Percentiles rank a stretch among this genome's conserved stretches.
phyloP scores from a whole-genome alignment of 1,140 invertebrate species.

The Heliconius hewitsoni region DNA sequence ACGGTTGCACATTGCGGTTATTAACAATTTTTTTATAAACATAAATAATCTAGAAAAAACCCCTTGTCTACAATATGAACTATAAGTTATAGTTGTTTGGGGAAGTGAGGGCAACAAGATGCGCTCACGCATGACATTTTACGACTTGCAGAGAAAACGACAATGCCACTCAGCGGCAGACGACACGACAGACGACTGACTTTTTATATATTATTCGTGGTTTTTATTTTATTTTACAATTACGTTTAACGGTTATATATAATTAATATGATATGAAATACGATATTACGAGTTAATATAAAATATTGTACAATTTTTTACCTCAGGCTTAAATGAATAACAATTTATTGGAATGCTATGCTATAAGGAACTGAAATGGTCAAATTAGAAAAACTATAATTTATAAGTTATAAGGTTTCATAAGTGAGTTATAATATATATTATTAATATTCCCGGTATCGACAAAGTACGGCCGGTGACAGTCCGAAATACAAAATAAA shows the following conservation, averaged over 20 bases:
- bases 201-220: background rate
- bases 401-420: too few species aligned
- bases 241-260: background rate
- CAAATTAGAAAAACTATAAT: too few species aligned
- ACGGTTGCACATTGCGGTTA: too few species aligned
- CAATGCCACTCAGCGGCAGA: background rate
- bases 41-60: background rate
- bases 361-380: too few species aligned
- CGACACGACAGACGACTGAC: background rate
- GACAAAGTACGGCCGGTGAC: too few species aligned
- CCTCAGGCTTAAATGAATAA: too few species aligned
- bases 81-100: background rate
- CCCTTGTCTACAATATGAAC: background rate
- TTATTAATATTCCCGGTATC: too few species aligned
- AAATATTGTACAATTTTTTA: too few species aligned
- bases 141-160: background rate
- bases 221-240: background rate
- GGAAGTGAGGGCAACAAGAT: background rate
- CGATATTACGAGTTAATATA: too few species aligned
- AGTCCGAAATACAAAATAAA: too few species aligned
- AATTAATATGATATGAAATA: background rate
- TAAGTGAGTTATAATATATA: too few species aligned
- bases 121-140: constrained; percentile 15
- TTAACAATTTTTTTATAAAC: background rate
- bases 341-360: too few species aligned